Evolutionary conservation across 2,113 vertebrate genomes (phyloP).

Genomic region (Peromyscus californicus): DNA sequence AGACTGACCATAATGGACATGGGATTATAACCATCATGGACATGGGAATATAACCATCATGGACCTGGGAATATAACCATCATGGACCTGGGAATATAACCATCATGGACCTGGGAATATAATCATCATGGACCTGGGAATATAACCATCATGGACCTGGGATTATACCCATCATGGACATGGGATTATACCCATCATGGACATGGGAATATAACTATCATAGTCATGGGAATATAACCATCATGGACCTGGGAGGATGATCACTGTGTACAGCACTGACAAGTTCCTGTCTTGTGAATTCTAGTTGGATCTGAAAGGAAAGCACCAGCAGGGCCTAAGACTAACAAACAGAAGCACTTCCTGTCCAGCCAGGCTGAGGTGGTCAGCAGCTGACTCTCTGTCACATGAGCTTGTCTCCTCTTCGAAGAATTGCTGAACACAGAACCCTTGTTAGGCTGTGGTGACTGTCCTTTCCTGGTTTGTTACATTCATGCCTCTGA

Average conservation of each 20-base stretch:
- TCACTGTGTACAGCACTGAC: too few relatives aligned
- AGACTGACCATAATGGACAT: not conserved
- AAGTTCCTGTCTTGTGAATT: not conserved
- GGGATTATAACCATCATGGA: not conserved
- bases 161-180: not conserved
- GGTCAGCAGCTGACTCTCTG: not conserved
- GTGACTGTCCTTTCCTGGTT: not conserved
- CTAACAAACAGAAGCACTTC: not conserved
- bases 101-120: too few relatives aligned
- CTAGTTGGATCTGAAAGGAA: not conserved
- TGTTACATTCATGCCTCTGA: not conserved
- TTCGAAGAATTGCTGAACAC: too few relatives aligned
- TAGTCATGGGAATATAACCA: not conserved
- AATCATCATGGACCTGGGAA: too few relatives aligned
- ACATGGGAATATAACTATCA: not conserved
- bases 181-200: not conserved
- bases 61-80: not conserved
- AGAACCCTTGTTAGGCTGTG: not conserved
- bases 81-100: too few relatives aligned
- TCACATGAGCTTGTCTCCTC: not conserved
- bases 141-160: not conserved
- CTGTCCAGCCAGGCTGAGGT: not conserved
- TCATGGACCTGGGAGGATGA: not conserved
- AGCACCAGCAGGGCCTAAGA: rapidly evolving
- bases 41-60: not conserved